These are phyloP conservation scores for Heteronetta atricapilla DNA, from an alignment of 2,113 vertebrate species.

Conservation along the genomic window DNA sequence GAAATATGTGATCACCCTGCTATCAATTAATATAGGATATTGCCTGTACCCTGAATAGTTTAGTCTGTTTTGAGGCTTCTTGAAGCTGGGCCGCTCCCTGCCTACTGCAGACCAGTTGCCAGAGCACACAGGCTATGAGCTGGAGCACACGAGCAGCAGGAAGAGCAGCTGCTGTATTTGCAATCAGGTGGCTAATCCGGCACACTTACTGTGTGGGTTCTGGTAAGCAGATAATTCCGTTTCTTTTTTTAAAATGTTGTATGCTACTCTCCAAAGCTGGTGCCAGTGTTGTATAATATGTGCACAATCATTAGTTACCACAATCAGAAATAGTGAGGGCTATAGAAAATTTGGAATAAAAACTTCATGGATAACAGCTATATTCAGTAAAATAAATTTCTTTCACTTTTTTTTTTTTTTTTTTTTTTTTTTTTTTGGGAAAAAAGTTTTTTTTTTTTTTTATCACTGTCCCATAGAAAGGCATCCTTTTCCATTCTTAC, in stretches of 20 bases:
- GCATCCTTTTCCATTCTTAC: neutral
- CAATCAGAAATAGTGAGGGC: neutral
- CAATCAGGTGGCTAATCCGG: constrained; percentile 77
- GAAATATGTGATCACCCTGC: constrained; percentile 46
- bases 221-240: constrained; percentile 70
- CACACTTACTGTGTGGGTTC: constrained; percentile 70
- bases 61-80: constrained; percentile 58
- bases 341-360: neutral
- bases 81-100: constrained; percentile 53
- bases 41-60: constrained; percentile 57
- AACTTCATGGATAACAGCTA: neutral
- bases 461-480: neutral
- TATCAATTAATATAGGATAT: constrained; percentile 61
- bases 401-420: neutral
- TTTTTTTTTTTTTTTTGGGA: neutral
- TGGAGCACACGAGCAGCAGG: neutral
- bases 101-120: constrained; percentile 14
- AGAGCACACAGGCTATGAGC: constrained; percentile 50
- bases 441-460: neutral
- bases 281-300: neutral
- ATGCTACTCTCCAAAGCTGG: neutral
- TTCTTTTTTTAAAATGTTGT: neutral
- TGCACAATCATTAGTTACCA: neutral
- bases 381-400: neutral
- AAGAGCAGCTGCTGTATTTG: constrained; percentile 80